These are phyloP conservation scores for Cynopterus brachyotis DNA, from an alignment of 2,113 vertebrate genomes.

Conservation along the genomic window DNA sequence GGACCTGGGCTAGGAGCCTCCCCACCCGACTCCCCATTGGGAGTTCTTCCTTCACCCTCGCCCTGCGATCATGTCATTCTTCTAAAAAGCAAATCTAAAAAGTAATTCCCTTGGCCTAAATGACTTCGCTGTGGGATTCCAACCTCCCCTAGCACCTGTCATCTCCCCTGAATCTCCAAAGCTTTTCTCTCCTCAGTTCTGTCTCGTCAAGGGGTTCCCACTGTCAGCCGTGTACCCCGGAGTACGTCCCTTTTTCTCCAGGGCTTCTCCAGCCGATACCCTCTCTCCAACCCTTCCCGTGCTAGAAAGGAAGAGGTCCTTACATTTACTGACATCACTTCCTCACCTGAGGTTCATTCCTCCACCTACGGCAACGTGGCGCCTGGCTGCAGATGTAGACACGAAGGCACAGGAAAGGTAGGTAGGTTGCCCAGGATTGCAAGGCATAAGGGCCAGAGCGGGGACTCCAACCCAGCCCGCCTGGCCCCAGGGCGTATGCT, in stretches of 20 bases:
- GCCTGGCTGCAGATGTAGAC: not conserved
- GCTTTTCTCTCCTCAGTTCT: not conserved
- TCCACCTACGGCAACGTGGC: too few species aligned
- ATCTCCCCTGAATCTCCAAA: not conserved
- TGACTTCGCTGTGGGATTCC: not conserved
- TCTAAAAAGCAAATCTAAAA: not conserved
- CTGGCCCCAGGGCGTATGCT: not conserved
- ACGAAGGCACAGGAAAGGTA: not conserved
- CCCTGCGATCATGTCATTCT: not conserved
- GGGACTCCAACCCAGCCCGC: not conserved
- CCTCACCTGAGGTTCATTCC: not conserved
- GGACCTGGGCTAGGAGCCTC: not conserved
- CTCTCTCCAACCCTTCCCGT: not conserved
- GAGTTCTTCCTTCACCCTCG: not conserved
- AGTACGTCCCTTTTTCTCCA: not conserved
- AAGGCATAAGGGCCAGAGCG: not conserved
- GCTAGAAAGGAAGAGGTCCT: not conserved
- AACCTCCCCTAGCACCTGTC: not conserved
- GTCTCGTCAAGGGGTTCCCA: not conserved
- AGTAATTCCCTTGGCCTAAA: not conserved
- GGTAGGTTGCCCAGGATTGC: not conserved
- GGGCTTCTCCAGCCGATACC: too few species aligned
- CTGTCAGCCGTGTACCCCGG: fast-evolving
- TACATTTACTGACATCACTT: not conserved
- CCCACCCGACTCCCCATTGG: not conserved